A percentile compares a stretch with the other conserved stretches of the same genome.
Conservation (phyloP, 2,113 vertebrate species). For the Erythrolamprus reginae region DNA sequence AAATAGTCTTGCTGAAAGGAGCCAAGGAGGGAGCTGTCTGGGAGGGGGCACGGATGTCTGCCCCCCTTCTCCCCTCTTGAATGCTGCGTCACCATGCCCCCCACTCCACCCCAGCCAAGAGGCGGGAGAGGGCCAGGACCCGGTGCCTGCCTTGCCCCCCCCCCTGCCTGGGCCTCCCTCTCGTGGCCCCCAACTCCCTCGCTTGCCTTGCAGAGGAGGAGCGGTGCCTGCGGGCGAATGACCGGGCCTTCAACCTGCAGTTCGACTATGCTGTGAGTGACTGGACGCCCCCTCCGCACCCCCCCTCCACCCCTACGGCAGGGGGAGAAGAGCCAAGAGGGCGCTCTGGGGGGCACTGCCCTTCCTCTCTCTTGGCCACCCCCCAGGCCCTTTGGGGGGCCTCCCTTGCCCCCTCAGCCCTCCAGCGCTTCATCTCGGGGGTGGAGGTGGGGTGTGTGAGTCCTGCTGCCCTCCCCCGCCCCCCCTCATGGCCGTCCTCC, state of each 20-base stretch:
- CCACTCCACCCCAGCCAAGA: not conserved
- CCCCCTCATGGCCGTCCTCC: conserved; percentile 18
- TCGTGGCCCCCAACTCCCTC: not conserved
- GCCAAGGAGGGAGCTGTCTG: not conserved
- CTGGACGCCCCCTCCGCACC: not conserved
- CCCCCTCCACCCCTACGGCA: not conserved
- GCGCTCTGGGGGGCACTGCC: not conserved
- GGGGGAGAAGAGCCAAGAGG: not conserved
- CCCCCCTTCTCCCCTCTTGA: not conserved
- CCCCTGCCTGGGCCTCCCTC: not conserved
- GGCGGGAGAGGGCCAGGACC: not conserved
- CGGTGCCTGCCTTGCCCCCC: not conserved
- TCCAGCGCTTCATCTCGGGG: not conserved
- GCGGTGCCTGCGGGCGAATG: conserved; percentile 82
- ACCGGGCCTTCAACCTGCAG: conserved; percentile 77
- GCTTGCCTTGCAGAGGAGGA: conserved; percentile 72
- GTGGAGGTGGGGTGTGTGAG: no score
- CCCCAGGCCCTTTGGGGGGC: not conserved
- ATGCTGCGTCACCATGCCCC: not conserved
- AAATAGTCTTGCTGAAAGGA: not conserved
- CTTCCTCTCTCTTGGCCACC: not conserved
- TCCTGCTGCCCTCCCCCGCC: conserved; percentile 39
- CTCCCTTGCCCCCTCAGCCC: not conserved
- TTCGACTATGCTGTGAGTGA: conserved; percentile 84
- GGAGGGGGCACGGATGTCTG: not conserved